Evolutionary conservation across 2,888 invertebrate species (phyloP).

Genomic region (Agapostemon virescens): DNA sequence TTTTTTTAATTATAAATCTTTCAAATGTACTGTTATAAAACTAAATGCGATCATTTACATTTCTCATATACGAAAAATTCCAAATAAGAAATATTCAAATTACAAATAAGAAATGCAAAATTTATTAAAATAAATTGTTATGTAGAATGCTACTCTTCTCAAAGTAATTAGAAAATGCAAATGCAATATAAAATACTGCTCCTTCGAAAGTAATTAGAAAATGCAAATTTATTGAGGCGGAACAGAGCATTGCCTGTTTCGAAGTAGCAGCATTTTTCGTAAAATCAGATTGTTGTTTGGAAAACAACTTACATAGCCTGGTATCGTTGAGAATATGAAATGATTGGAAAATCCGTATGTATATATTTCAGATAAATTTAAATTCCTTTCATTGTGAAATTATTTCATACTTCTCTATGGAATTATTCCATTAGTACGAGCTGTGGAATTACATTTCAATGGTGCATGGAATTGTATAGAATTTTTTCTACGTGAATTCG

Average conservation of each 20-base stretch:
- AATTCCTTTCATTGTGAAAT: neutral
- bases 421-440: constrained; percentile 3
- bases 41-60: no score
- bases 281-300: neutral
- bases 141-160: neutral
- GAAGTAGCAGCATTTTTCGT: neutral
- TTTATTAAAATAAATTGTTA: neutral
- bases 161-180: constrained; percentile 1
- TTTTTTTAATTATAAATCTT: no score
- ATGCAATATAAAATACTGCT: neutral
- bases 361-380: neutral
- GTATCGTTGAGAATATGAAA: neutral
- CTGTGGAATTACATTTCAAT: constrained; percentile 4
- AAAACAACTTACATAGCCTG: neutral
- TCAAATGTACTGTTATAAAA: neutral
- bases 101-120: neutral
- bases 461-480: neutral
- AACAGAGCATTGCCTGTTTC: neutral
- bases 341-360: neutral
- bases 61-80: no score
- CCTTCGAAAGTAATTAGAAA: neutral
- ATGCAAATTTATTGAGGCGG: neutral
- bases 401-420: neutral
- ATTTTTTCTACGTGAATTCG: neutral
- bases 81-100: no score